phyloP scores from a whole-genome alignment of 2,113 vertebrate genomes.

The Hymenochirus boettgeri region DNA sequence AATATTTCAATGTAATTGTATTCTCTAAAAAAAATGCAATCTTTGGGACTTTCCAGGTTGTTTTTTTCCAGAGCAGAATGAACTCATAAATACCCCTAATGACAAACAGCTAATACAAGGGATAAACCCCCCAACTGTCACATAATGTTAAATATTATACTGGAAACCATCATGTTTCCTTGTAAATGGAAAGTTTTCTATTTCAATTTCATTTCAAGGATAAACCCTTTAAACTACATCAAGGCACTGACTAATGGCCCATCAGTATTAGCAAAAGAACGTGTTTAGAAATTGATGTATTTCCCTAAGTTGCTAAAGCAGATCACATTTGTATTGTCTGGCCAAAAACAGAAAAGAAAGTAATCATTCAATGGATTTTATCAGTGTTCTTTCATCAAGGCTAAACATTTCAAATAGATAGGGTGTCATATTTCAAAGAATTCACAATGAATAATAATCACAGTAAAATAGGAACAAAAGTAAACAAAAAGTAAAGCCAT shows the following conservation, averaged over 20 bases:
- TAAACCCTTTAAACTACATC: conserved; percentile 8
- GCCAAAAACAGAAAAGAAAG: too few relatives aligned
- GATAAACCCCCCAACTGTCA: conserved; percentile 22
- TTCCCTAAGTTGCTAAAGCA: too few relatives aligned
- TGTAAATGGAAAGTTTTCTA: too few relatives aligned
- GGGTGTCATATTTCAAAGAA: too few relatives aligned
- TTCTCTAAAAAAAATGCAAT: neutral
- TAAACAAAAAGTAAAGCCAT: too few relatives aligned
- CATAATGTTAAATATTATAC: neutral
- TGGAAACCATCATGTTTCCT: conserved; percentile 6
- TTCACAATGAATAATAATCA: too few relatives aligned
- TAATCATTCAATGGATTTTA: too few relatives aligned
- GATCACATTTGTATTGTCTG: too few relatives aligned
- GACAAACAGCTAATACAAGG: conserved; percentile 5
- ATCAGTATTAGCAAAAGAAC: conserved; percentile 1
- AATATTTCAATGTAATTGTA: neutral
- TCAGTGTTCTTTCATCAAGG: too few relatives aligned
- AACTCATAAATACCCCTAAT: neutral
- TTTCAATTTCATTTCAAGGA: too few relatives aligned
- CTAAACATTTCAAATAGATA: too few relatives aligned
- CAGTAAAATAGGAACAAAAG: too few relatives aligned
- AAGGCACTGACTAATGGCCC: conserved; percentile 6
- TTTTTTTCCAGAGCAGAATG: neutral
- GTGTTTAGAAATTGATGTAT: neutral
- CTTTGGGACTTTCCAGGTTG: conserved; percentile 3